Evolutionary conservation across 2,797 vertebrate genomes (phyloP).

Genomic region (Ataeniobius toweri): DNA sequence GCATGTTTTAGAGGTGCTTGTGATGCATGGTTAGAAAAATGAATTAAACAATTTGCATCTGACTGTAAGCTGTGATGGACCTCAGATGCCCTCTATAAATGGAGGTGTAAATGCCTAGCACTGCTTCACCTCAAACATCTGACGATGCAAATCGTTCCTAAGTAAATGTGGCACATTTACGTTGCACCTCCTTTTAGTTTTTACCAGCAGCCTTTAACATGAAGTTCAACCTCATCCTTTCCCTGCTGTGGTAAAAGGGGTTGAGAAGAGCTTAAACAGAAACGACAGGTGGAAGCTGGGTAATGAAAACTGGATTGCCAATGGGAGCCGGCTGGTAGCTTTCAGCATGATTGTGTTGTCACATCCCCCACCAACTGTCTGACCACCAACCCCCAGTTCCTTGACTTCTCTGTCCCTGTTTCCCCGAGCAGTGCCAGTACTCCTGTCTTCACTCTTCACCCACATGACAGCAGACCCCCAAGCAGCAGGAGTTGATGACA

Average conservation of each 20-base stretch:
- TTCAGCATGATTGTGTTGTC: constrained; percentile 68
- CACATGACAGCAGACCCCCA: constrained; percentile 56
- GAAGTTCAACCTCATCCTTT: constrained; percentile 17
- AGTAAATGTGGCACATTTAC: constrained; percentile 70
- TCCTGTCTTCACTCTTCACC: constrained; percentile 51
- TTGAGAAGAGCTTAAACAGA: constrained; percentile 45
- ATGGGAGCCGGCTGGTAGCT: constrained; percentile 55
- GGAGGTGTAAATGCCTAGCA: constrained; percentile 58
- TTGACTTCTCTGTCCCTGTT: constrained; percentile 16
- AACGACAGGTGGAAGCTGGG: constrained; percentile 66
- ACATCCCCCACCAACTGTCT: constrained; percentile 54
- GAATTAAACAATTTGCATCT: constrained; percentile 47
- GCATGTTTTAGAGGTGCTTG: constrained; percentile 38
- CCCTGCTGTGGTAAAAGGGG: constrained; percentile 26
- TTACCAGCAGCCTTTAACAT: constrained; percentile 57
- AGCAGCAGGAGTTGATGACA: constrained; percentile 69
- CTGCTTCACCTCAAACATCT: constrained; percentile 57
- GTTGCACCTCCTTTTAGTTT: constrained; percentile 68
- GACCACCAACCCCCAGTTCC: constrained; percentile 41
- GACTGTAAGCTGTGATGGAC: constrained; percentile 40
- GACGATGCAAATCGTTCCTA: constrained; percentile 75
- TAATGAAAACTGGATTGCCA: constrained; percentile 68
- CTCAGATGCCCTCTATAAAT: constrained; percentile 46
- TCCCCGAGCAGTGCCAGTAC: constrained; percentile 38
- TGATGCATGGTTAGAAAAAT: constrained; percentile 28